Evolutionary conservation across 2,113 vertebrate species (phyloP).

Genomic region (Lepus timidus): DNA sequence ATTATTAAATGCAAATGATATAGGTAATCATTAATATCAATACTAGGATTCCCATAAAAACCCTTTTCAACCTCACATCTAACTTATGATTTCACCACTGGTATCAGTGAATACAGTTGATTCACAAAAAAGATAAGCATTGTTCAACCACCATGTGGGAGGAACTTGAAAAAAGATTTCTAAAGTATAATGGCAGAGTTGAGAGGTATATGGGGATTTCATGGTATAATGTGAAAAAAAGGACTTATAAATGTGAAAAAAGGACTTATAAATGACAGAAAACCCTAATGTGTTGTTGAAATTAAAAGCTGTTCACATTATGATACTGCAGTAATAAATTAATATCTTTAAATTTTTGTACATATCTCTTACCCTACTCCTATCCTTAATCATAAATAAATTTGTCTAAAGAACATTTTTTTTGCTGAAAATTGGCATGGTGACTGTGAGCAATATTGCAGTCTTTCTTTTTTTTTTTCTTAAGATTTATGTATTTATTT

Average conservation of each 20-base stretch:
- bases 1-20: conserved; percentile 6
- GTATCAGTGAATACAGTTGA: neutral
- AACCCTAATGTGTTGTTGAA: neutral
- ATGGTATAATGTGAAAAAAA: neutral
- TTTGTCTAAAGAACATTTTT: neutral
- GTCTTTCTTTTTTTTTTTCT: too few species aligned
- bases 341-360: neutral
- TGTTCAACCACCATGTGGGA: neutral
- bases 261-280: neutral
- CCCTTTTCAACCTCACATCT: neutral
- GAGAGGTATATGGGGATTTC: neutral
- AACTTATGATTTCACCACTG: neutral
- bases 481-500: too few species aligned
- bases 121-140: neutral
- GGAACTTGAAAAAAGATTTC: neutral
- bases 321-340: neutral
- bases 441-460: neutral
- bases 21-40: neutral
- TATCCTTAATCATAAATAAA: neutral
- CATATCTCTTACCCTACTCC: neutral
- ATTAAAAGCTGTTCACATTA: neutral
- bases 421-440: neutral
- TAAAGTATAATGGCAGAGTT: neutral
- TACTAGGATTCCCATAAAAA: conserved; percentile 8
- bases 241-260: neutral